These are phyloP conservation scores for Pygoscelis adeliae DNA, from an alignment of 2,113 vertebrate genomes.

Conservation along the genomic window DNA sequence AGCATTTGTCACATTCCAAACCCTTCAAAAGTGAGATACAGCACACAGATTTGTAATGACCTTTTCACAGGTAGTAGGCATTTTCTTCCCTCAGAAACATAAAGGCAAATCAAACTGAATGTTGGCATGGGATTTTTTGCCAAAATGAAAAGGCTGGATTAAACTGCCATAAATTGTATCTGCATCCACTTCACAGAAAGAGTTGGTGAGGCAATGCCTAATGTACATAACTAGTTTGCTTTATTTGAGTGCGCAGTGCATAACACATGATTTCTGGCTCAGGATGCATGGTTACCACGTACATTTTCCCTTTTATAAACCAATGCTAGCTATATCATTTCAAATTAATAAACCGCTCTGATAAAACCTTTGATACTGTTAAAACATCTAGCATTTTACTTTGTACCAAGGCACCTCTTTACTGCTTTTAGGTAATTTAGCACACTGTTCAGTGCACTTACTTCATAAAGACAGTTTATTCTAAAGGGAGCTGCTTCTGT, in stretches of 20 bases:
- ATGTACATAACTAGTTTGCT: background rate
- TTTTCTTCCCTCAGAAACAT: background rate
- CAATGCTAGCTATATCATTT: background rate
- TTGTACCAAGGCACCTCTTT: background rate
- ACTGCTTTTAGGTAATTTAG: background rate
- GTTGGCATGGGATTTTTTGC: background rate
- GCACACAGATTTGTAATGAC: background rate
- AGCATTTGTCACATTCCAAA: background rate
- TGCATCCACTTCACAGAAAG: background rate
- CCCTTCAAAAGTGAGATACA: background rate
- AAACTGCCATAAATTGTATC: background rate
- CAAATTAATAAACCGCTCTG: background rate
- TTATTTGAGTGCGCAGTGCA: background rate
- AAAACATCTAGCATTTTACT: background rate
- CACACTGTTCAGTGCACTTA: background rate
- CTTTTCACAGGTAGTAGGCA: background rate
- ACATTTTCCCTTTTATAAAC: background rate
- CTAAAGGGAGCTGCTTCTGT: background rate
- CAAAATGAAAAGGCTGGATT: background rate
- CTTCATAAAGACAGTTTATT: background rate
- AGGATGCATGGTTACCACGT: background rate
- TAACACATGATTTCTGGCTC: background rate
- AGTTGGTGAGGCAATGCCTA: background rate
- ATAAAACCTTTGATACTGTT: background rate
- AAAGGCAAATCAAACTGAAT: background rate